These are phyloP conservation scores for Erinaceus europaeus DNA, from an alignment of 2,113 vertebrate genomes.

Conservation along the genomic window DNA sequence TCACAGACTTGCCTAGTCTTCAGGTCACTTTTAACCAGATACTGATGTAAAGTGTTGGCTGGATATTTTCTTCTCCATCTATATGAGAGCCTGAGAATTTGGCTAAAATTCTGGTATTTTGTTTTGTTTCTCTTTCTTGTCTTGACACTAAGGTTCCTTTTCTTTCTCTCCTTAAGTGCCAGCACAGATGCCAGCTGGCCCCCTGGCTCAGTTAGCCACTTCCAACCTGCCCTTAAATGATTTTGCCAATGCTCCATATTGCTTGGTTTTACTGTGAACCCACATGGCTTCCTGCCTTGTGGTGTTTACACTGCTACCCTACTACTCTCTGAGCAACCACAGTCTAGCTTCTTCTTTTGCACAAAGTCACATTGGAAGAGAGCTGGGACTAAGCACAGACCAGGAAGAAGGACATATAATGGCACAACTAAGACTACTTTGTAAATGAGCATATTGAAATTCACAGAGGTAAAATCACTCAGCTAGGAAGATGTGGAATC, in stretches of 20 bases:
- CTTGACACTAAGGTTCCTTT: constrained; percentile 67
- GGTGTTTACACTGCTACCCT: constrained; percentile 47
- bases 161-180: constrained; percentile 60
- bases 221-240: constrained; percentile 41
- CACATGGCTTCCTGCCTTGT: constrained; percentile 53
- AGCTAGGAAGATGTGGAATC: background rate
- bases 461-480: background rate
- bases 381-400: background rate
- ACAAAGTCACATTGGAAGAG: background rate
- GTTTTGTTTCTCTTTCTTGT: constrained; percentile 70
- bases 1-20: constrained; percentile 8
- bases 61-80: constrained; percentile 28
- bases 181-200: constrained; percentile 71
- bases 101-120: constrained; percentile 71
- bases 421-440: background rate
- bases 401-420: background rate
- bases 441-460: background rate
- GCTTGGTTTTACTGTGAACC: constrained; percentile 51
- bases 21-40: constrained; percentile 42
- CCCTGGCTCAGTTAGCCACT: constrained; percentile 65
- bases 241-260: constrained; percentile 59
- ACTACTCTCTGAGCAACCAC: constrained; percentile 25
- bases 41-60: constrained; percentile 15
- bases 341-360: constrained; percentile 18
- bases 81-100: constrained; percentile 47